phyloP scores from a whole-genome alignment of 2,113 vertebrate species.

The Rhynchopsitta pachyrhyncha region DNA sequence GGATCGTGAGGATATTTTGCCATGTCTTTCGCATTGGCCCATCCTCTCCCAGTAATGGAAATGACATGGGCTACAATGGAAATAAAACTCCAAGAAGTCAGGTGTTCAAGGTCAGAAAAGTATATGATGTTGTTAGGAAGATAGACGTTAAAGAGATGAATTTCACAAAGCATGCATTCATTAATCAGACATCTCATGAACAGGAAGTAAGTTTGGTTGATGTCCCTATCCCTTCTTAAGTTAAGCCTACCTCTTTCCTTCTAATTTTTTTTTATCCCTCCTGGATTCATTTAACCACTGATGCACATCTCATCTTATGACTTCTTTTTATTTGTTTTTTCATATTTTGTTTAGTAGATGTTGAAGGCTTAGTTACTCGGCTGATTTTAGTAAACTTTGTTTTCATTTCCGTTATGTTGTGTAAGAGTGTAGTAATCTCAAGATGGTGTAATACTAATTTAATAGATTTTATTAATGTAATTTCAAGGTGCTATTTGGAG shows the following conservation, averaged over 20 bases:
- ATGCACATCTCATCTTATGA: conserved; percentile 17
- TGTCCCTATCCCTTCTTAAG: conserved; percentile 58
- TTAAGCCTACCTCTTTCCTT: conserved; percentile 36
- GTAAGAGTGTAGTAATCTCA: background rate
- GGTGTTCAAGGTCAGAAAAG: conserved; percentile 95
- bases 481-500: background rate
- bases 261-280: conserved; percentile 17
- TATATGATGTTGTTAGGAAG: conserved; percentile 80
- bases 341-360: background rate
- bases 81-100: conserved; percentile 98
- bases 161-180: conserved; percentile 77
- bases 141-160: conserved; percentile 78
- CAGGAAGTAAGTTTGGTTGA: conserved; percentile 77
- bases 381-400: background rate
- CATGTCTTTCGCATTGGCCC: conserved; percentile 95
- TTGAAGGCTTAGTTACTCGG: background rate
- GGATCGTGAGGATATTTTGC: conserved; percentile 96
- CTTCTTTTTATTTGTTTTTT: conserved; percentile 8
- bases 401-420: background rate
- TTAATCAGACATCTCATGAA: conserved; percentile 77
- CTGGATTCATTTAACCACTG: background rate
- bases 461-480: background rate
- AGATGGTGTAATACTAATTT: background rate
- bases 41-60: conserved; percentile 92
- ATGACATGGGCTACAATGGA: conserved; percentile 97